Conservation (phyloP, 2,888 invertebrate species). For the Lochmaea crataegi region DNA sequence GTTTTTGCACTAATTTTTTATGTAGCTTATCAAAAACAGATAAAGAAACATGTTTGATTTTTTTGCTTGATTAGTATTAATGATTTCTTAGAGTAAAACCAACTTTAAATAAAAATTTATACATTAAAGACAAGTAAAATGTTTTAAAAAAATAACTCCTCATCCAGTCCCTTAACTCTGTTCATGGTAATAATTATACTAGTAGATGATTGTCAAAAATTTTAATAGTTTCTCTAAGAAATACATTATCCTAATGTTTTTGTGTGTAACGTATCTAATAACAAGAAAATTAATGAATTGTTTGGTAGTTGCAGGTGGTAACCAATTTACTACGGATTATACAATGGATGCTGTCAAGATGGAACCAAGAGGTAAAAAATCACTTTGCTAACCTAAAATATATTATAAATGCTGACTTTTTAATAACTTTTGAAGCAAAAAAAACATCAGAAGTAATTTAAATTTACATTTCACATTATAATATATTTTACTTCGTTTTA, state of each 20-base stretch:
- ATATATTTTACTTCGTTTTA: too few species aligned
- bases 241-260: background rate
- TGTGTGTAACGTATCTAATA: background rate
- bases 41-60: conserved; percentile 34
- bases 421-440: too few species aligned
- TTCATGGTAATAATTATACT: too few species aligned
- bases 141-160: too few species aligned
- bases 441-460: too few species aligned
- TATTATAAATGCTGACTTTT: background rate
- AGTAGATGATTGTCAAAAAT: too few species aligned
- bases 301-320: conserved; percentile 24
- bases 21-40: conserved; percentile 32
- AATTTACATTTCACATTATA: too few species aligned
- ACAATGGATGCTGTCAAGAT: conserved; percentile 58
- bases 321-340: conserved; percentile 19
- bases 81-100: background rate
- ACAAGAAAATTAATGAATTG: background rate
- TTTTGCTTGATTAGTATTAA: conserved; percentile 22
- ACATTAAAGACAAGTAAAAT: too few species aligned
- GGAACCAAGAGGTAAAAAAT: conserved; percentile 61
- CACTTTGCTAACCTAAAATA: background rate
- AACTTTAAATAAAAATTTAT: background rate
- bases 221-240: background rate
- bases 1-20: conserved; percentile 33
- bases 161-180: too few species aligned